Base-by-base conservation (phyloP, 2,888 invertebrate genomes). In the Phortica okadai region DNA sequence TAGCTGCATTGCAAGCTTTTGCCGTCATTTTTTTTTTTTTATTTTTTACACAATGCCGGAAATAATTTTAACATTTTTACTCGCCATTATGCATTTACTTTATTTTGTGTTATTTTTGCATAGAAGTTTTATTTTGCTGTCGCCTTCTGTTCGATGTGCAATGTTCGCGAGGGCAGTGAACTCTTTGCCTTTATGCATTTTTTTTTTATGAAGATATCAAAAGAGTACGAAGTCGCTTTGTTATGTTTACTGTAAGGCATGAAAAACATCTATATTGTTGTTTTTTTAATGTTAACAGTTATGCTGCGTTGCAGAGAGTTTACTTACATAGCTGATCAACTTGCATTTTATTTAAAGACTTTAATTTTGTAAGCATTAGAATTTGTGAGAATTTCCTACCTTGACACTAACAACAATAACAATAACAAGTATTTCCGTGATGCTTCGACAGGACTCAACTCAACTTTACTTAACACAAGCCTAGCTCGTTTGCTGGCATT, bases 21-120 rank as follows among this genome's bases (percentile, higher is more conserved):
- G 81, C 69, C 5, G 11, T 14, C 5, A 16, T 1, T 69, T 69
- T 58, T 73, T 58, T 58, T 58, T 14, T 74, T 69, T 69, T 58
- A 58, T 58, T 58, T 58, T 14, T 74, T 84, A 79, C 83, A 86
- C 86, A 84, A 81, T 83, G 86, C 84, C 86, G 85, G 86, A 86
- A 86, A 86, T 87, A 82, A 86, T 86, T 86, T 87, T 86, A 84
- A 86, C 86, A 86, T 83, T 86, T 87, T 85, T 33, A 72, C 70
- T 56, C 21, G n/a, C 25, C 41, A 67, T 42, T 44, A 44, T 67
- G 44, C 67, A 67, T 70, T 45, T 70, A 6, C 3, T 70, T 7
- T 70, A 50, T 50, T 70, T 50, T 25, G 2, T 33, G 25, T 56
- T 62, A 25, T 62, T 62, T 62, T 62, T 62, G 50, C 1, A 8